Evolutionary conservation across 2,888 invertebrate genomes (phyloP).

Genomic region (Cistogaster globosa): DNA sequence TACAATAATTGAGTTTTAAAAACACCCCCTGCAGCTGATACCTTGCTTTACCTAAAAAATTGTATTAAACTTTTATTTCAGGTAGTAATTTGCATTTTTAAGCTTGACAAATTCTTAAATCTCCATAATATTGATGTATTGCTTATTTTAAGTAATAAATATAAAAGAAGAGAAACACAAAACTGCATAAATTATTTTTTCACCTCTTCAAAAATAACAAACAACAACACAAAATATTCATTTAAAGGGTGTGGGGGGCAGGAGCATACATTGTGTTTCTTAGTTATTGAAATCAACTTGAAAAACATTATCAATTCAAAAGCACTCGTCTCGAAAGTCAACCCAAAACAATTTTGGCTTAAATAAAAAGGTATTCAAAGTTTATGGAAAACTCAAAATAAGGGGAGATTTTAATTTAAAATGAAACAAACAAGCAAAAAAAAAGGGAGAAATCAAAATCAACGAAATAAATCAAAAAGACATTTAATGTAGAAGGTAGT

Average conservation of each 20-base stretch:
- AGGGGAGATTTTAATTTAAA: neutral
- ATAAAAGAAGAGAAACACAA: slow-evolving; percentile 2
- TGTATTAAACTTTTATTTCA: neutral
- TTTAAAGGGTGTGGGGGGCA: neutral
- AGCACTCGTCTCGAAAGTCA: slow-evolving; percentile 18
- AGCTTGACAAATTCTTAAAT: slow-evolving; percentile 48
- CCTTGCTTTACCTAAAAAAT: neutral
- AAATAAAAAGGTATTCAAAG: slow-evolving; percentile 21
- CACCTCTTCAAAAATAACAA: slow-evolving; percentile 17
- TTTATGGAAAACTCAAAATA: slow-evolving; percentile 9
- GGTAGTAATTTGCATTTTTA: slow-evolving; percentile 42
- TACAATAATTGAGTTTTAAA: neutral
- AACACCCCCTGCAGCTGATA: neutral
- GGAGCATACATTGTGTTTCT: neutral
- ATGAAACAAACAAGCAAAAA: neutral
- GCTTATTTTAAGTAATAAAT: slow-evolving; percentile 23
- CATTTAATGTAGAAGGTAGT: neutral
- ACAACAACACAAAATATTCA: neutral
- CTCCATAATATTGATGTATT: slow-evolving; percentile 58
- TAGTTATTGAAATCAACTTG: slow-evolving; percentile 21
- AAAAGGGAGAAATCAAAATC: slow-evolving; percentile 38
- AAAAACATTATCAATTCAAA: slow-evolving; percentile 29
- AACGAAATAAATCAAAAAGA: slow-evolving; percentile 35
- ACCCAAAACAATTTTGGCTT: slow-evolving; percentile 18
- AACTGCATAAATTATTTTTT: slow-evolving; percentile 41